Conservation (phyloP, 2,113 vertebrate genomes). For the Columba livia region DNA sequence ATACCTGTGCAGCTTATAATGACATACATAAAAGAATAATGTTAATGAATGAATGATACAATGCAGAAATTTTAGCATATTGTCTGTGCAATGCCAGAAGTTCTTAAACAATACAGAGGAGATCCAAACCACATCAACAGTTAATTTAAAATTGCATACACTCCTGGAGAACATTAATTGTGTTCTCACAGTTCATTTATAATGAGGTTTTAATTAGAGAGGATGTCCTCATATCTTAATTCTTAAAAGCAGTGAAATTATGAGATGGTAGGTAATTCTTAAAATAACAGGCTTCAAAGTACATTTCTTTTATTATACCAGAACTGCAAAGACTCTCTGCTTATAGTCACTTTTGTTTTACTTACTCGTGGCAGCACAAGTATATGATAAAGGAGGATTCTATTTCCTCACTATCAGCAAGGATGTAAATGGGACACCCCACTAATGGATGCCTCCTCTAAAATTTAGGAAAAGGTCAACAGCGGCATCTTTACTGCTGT, state of each 20-base stretch:
- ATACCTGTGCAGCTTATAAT: not conserved
- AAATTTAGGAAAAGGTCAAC: not conserved
- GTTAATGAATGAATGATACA: not conserved
- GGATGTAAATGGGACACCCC: not conserved
- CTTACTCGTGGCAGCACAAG: not conserved
- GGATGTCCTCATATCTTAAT: conserved; percentile 3
- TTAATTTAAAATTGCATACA: not conserved
- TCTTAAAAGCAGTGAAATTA: conserved; percentile 17
- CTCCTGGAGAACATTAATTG: conserved; percentile 19
- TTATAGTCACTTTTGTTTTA: not conserved
- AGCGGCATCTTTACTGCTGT: not conserved
- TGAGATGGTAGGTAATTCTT: not conserved
- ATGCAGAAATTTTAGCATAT: not conserved
- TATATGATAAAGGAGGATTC: not conserved
- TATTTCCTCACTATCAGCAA: not conserved
- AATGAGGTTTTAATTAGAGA: conserved; percentile 47
- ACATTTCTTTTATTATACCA: not conserved
- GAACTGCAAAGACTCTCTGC: not conserved
- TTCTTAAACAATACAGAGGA: not conserved
- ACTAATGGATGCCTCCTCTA: not conserved
- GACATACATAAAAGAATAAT: not conserved
- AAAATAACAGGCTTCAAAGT: not conserved
- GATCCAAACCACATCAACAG: not conserved
- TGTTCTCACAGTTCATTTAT: not conserved
- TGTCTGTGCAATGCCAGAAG: not conserved